Conservation (phyloP, 1,140 invertebrate genomes). For the Pachypsylla venusta region DNA sequence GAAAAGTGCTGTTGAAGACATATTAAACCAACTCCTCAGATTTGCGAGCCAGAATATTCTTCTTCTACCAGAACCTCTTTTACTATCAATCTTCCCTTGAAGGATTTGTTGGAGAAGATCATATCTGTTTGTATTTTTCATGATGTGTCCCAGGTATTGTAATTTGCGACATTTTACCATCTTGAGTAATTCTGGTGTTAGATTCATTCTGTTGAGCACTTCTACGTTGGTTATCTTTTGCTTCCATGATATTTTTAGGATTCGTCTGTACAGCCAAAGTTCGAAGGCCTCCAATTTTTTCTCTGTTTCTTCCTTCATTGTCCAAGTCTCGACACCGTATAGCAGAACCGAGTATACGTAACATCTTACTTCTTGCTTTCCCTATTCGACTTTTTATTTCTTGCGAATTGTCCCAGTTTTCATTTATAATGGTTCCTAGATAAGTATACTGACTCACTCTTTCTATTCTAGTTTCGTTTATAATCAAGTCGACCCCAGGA, state of each 20-base stretch:
- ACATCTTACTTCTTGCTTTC: conserved; percentile 13
- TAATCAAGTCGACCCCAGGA: not conserved
- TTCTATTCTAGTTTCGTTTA: conserved; percentile 12
- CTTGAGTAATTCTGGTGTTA: no score
- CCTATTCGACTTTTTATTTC: conserved; percentile 12
- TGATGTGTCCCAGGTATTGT: no score
- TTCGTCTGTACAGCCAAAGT: conserved; percentile 13
- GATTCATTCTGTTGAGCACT: conserved; percentile 12
- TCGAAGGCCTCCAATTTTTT: conserved; percentile 10
- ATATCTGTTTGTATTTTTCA: no score
- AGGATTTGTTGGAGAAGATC: no score
- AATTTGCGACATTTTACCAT: no score
- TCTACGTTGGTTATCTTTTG: conserved; percentile 1
- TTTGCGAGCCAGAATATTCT: no score
- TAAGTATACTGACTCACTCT: conserved; percentile 8
- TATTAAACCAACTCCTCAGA: no score
- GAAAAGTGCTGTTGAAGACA: no score
- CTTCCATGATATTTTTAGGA: conserved; percentile 9
- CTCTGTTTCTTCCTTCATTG: conserved; percentile 9
- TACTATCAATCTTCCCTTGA: no score
- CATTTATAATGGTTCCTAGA: conserved; percentile 12
- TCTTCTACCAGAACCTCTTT: no score
- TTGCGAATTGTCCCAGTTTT: conserved; percentile 11
- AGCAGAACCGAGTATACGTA: conserved; percentile 5
- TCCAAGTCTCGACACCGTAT: conserved; percentile 10